Percentiles rank a stretch among this genome's conserved stretches.
Evolutionary conservation across 2,797 vertebrate genomes (phyloP).

Genomic region (Melanotaenia pygmaea): DNA sequence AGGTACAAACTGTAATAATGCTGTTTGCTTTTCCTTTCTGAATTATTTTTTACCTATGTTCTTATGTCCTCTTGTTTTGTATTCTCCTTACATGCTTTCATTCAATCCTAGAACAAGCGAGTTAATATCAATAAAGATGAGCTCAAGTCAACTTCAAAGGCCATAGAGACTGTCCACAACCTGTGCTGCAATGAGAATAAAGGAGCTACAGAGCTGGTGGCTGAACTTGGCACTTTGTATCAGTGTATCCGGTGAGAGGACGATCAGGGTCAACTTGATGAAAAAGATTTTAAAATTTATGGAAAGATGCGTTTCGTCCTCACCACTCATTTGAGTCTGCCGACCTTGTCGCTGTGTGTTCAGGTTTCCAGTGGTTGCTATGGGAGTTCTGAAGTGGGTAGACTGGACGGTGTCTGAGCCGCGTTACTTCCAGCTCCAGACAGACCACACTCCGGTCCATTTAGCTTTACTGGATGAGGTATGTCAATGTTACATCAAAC

Average conservation of each 20-base stretch:
- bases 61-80: background rate
- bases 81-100: background rate
- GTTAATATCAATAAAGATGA: conserved; percentile 99
- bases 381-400: conserved; percentile 98
- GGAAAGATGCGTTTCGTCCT: background rate
- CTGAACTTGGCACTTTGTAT: conserved; percentile 95
- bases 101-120: conserved; percentile 89
- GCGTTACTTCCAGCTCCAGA: conserved; percentile 97
- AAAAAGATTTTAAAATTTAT: background rate
- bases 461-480: conserved; percentile 96
- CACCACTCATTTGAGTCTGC: background rate
- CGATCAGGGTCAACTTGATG: background rate
- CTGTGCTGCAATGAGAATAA: conserved; percentile 99
- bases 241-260: conserved; percentile 93
- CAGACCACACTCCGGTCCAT: conserved; percentile 97
- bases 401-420: conserved; percentile 99
- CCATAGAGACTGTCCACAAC: conserved; percentile 95
- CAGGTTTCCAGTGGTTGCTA: conserved; percentile 97
- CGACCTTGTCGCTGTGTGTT: conserved; percentile 3
- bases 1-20: conserved; percentile 81
- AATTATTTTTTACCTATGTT: conserved; percentile 62
- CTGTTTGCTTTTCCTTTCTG: background rate
- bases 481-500: rapidly evolving
- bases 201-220: conserved; percentile 95
- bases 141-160: conserved; percentile 96